These are phyloP conservation scores for Cacatua alba DNA, from an alignment of 2,113 vertebrate genomes.

Conservation along the genomic window DNA sequence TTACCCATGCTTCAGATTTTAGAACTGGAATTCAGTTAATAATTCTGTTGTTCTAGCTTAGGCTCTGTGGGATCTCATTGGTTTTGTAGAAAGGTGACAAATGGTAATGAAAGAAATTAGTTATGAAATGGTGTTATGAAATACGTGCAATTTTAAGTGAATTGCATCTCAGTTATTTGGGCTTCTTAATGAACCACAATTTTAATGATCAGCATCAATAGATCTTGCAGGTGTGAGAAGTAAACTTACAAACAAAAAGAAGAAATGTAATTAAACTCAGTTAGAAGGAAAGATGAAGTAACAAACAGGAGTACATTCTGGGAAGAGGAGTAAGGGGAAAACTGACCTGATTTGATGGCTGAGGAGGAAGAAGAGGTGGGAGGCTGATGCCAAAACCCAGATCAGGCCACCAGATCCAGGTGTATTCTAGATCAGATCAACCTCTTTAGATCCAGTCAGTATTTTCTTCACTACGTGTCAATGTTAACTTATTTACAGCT, in stretches of 20 bases:
- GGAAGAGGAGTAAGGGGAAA: background rate
- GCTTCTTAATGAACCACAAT: background rate
- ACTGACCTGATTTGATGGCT: background rate
- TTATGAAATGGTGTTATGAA: background rate
- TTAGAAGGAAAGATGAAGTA: background rate
- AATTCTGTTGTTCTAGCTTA: background rate
- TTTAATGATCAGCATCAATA: background rate
- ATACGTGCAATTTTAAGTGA: background rate
- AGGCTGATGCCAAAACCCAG: background rate
- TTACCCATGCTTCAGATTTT: background rate
- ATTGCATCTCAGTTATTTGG: background rate
- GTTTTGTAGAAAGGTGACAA: background rate
- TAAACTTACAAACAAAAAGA: background rate
- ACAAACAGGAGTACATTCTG: background rate
- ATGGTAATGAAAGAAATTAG: background rate
- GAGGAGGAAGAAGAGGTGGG: background rate
- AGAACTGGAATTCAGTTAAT: background rate
- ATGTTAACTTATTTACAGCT: background rate
- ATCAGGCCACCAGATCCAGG: background rate
- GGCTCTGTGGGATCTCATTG: background rate
- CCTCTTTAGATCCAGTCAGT: background rate
- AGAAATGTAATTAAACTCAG: background rate
- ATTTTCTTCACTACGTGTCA: background rate
- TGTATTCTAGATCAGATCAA: background rate
- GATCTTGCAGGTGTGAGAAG: background rate